Evolutionary conservation across 2,113 vertebrate species (phyloP), one percentile per base, ranked within the genome.

Genomic region (Trogon melanurus): DNA sequence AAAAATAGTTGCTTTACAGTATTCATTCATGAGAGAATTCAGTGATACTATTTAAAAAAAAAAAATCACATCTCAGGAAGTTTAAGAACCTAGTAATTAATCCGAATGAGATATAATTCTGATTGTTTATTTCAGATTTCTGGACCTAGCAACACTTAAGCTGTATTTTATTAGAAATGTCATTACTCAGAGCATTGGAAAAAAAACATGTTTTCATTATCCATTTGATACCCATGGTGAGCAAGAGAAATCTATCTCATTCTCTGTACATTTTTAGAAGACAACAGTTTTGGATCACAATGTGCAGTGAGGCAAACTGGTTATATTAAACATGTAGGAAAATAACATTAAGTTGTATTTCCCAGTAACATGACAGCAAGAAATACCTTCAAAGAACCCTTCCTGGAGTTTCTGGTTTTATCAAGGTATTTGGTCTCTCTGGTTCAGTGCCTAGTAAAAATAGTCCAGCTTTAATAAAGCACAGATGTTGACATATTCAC

Each of bases 391-490:
- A 97, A 98, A 97, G 94, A 96, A 85, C 85, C 91, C 70, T 98
- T 98, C 97, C 97, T 97, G 97, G 96, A 97, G 97, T 98, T 98
- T 98, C 78, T 38, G 96, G 97, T 96, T 98, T 98, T 98, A 98
- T 98, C 98, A 97, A 97, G 82, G 97, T 97, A 98, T 98, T 98
- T 96, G 93, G 97, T 98, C 97, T 98, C 98, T 97, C 92, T 96
- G 98, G 97, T 98, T 98, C 97, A 98, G 87, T 97, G 97, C 98
- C 85, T 96, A 97, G 97, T 96, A 92, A 98, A 98, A 98, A 98
- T 98, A 98, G 97, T 96, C 94, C 90, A 16, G 85, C 89, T 95
- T 98, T 98, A 98, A 98, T 98, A 97, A 98, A 97, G 96, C 88
- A 97, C 98, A 98, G 98, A 98, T 98, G 98, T 97, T 96, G 97